Evolutionary conservation across 1,140 invertebrate genomes (phyloP).

Genomic region (Apolygus lucorum): DNA sequence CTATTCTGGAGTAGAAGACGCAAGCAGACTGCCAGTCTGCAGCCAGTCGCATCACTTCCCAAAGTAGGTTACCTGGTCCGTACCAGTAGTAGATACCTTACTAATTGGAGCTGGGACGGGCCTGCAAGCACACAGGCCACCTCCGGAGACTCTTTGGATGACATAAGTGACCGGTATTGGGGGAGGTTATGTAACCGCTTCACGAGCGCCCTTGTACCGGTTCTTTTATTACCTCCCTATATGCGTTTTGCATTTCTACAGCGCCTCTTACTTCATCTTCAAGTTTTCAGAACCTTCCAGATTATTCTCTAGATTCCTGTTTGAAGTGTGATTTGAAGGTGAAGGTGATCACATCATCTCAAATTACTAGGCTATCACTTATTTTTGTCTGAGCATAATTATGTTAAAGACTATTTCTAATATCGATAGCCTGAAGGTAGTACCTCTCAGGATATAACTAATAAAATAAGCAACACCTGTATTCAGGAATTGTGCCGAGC

Average conservation of each 20-base stretch:
- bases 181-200: not conserved
- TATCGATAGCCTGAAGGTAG: too few relatives aligned
- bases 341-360: not conserved
- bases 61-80: not conserved
- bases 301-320: not conserved
- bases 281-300: not conserved
- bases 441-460: too few relatives aligned
- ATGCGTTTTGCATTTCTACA: constrained; percentile 5
- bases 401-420: not conserved
- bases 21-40: not conserved
- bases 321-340: not conserved
- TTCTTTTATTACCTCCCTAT: constrained; percentile 9
- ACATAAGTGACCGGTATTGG: constrained; percentile 3
- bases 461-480: too few relatives aligned
- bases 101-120: not conserved
- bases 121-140: not conserved
- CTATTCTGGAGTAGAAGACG: too few relatives aligned
- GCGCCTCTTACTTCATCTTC: not conserved
- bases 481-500: too few relatives aligned
- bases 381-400: not conserved
- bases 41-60: not conserved
- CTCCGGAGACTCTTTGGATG: not conserved
- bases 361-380: not conserved
- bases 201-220: constrained; percentile 3
- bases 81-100: not conserved